These are phyloP conservation scores for Dasypogon diadema DNA, from an alignment of 2,888 invertebrate genomes.

Conservation along the genomic window DNA sequence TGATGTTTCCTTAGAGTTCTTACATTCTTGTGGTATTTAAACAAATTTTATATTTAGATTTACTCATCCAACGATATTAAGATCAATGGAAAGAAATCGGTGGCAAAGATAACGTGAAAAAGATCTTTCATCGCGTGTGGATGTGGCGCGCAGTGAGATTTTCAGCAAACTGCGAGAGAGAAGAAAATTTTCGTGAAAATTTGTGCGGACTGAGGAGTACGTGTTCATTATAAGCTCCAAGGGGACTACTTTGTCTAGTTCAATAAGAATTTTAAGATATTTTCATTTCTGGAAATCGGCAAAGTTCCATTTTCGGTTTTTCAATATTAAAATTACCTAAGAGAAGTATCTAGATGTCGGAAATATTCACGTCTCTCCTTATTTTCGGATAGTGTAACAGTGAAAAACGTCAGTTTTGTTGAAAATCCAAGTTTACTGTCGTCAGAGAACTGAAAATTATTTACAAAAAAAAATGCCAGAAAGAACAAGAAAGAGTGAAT, in stretches of 20 bases:
- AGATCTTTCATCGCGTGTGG: not conserved
- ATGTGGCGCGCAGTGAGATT: constrained; percentile 1
- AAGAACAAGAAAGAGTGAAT: not conserved
- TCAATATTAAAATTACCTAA: too few relatives aligned
- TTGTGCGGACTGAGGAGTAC: constrained; percentile 10
- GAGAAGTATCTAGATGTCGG: too few relatives aligned
- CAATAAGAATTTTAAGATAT: constrained; percentile 10
- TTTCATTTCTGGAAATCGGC: constrained; percentile 9
- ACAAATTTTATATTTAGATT: constrained; percentile 20
- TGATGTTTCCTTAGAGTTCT: not conserved
- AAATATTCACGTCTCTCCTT: too few relatives aligned
- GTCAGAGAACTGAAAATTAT: not conserved
- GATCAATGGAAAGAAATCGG: constrained; percentile 22
- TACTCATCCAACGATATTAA: constrained; percentile 14
- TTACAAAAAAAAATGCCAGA: too few relatives aligned
- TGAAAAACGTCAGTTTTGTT: not conserved
- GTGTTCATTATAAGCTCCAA: constrained; percentile 13
- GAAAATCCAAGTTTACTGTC: not conserved
- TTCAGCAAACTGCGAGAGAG: constrained; percentile 28
- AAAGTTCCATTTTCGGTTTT: too few relatives aligned
- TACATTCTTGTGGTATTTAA: not conserved
- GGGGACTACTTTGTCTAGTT: constrained; percentile 33
- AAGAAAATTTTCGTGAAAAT: constrained; percentile 33
- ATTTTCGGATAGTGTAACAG: constrained; percentile 13
- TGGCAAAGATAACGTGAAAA: constrained; percentile 9